Base-by-base conservation (phyloP, 2,113 vertebrate genomes). In the Orycteropus afer region DNA sequence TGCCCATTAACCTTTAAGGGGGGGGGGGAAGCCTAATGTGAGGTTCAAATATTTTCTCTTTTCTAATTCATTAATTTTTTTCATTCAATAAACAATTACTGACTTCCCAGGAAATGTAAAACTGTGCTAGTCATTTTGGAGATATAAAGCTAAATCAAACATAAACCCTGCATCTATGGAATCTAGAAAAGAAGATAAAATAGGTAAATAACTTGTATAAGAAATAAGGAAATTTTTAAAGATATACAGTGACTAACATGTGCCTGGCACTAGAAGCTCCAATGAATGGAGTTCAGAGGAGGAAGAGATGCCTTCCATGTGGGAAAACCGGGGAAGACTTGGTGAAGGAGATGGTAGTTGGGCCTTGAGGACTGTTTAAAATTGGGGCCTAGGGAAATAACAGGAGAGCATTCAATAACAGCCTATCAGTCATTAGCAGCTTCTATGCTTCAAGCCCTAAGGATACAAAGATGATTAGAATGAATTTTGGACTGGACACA, bases 51-150 rank as follows among this genome's bases (percentile, higher is more conserved):
- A 7, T 59, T 71, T 74, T 47, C 65, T 51, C 53, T 84, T 91
- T 73, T 55, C 23, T 67, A 57, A 74, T 80, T 89, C 14, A 57
- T 57, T 57, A 22, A n/a, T n/a, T n/a, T n/a, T n/a, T n/a, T n/a
- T n/a, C n/a, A n/a, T n/a, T n/a, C n/a, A n/a, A n/a, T n/a, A 57
- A 76, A 11, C 87, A 59, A 76, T 91, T 82, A 79, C 42, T 80
- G 57, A 87, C 34, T 59, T 88, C 20, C 22, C 29, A 77, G 13
- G 20, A 76, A 88, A 57, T 34, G 8, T 80, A 91, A 76, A 86
- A 47, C 55, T 67, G 40, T 32, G 25, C 57, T 91, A 91, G 34
- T 83, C 77, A 45, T 22, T 95, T 13, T 57, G 69, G 40, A n/a
- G n/a, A n/a, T n/a, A n/a, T n/a, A n/a, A n/a, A n/a, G n/a, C 40